Evolutionary conservation across 2,113 vertebrate genomes (phyloP).

Genomic region (human (Homo sapiens)): GRCh38 chr18:22350001-22350500

Average conservation of each 20-base stretch:
- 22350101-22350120: neutral
- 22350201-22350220: neutral
- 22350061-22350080: neutral
- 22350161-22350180: neutral
- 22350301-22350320: slow-evolving; percentile 16
- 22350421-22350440: neutral
- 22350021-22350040: neutral
- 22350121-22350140: neutral
- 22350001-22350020: neutral
- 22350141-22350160: slow-evolving; percentile 19
- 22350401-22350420: neutral
- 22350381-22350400: neutral
- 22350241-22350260: neutral
- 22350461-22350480: neutral
- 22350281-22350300: neutral
- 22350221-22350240: neutral
- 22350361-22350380: neutral
- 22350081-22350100: neutral
- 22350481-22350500: neutral
- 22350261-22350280: neutral
- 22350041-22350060: neutral
- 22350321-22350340: neutral
- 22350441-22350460: neutral
- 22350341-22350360: neutral
- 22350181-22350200: slow-evolving; percentile 55